A percentile compares a stretch with the other conserved stretches of the same genome.
These are phyloP conservation scores for Mystacides longicornis DNA, from an alignment of 2,888 invertebrate genomes.

Conservation along the genomic window DNA sequence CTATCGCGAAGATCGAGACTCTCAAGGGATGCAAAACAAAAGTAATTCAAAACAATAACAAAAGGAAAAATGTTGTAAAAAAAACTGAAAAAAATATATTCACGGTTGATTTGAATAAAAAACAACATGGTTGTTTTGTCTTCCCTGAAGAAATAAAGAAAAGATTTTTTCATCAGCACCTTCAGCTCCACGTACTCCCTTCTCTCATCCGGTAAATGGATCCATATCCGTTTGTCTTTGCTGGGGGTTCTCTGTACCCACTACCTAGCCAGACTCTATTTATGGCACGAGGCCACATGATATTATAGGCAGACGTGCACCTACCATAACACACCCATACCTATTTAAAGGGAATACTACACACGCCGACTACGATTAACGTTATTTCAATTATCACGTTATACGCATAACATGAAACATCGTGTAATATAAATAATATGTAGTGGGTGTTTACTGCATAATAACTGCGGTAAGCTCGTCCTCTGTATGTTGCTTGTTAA, in stretches of 20 bases:
- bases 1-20: too few species aligned
- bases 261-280: neutral
- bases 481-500: too few species aligned
- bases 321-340: neutral
- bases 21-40: neutral
- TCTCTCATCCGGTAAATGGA: slow-evolving; percentile 4
- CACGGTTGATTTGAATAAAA: too few species aligned
- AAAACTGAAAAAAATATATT: neutral
- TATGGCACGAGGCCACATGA: neutral
- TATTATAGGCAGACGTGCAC: neutral
- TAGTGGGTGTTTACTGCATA: too few species aligned
- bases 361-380: too few species aligned
- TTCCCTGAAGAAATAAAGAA: slow-evolving; percentile 5
- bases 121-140: neutral
- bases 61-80: neutral
- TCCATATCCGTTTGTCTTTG: slow-evolving; percentile 3
- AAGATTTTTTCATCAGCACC: slow-evolving; percentile 1
- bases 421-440: too few species aligned
- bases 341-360: neutral
- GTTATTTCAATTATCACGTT: too few species aligned
- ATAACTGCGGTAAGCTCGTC: too few species aligned
- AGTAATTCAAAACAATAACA: neutral
- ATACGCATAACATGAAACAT: too few species aligned
- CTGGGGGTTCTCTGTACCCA: neutral
- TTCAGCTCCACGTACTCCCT: neutral